These are phyloP conservation scores for Dilophus febrilis DNA, from an alignment of 2,888 invertebrate genomes.

Conservation along the genomic window DNA sequence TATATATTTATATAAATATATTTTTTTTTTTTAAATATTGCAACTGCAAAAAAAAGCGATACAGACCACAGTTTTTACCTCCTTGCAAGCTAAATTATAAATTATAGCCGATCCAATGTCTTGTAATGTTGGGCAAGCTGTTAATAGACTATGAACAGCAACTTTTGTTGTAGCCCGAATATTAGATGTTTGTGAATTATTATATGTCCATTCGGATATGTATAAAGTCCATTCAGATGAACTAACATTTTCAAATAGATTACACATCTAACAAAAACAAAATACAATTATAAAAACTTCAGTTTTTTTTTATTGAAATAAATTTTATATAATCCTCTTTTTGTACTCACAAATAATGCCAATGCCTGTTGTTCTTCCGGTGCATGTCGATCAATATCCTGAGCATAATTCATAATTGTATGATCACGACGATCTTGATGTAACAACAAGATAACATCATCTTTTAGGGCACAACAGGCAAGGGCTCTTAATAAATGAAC, in stretches of 20 bases:
- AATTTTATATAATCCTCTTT: too few species aligned
- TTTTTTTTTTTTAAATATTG: too few species aligned
- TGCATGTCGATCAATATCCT: constrained; percentile 57
- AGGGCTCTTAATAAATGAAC: constrained; percentile 52
- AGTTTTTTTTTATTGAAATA: too few species aligned
- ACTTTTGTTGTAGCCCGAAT: constrained; percentile 83
- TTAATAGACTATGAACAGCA: constrained; percentile 67
- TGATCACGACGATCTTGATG: constrained; percentile 84
- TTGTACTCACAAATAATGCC: constrained; percentile 63
- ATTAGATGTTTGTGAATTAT: constrained; percentile 63
- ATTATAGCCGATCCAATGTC: constrained; percentile 73
- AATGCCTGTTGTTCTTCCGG: constrained; percentile 61
- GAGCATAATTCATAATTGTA: constrained; percentile 73
- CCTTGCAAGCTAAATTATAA: constrained; percentile 84
- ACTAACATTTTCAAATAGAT: constrained; percentile 74
- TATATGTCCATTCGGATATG: constrained; percentile 79
- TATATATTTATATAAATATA: too few species aligned
- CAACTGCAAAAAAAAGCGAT: constrained; percentile 33
- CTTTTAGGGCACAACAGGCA: constrained; percentile 62
- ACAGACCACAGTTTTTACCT: constrained; percentile 95
- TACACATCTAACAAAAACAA: constrained; percentile 49
- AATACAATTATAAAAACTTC: constrained; percentile 1
- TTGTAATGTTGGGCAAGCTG: constrained; percentile 51
- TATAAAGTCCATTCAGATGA: constrained; percentile 87
- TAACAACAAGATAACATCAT: constrained; percentile 73